Evolutionary conservation across 2,888 invertebrate species (phyloP), one percentile per base, ranked within the genome.

Genomic region (Gymnosoma rotundatum): DNA sequence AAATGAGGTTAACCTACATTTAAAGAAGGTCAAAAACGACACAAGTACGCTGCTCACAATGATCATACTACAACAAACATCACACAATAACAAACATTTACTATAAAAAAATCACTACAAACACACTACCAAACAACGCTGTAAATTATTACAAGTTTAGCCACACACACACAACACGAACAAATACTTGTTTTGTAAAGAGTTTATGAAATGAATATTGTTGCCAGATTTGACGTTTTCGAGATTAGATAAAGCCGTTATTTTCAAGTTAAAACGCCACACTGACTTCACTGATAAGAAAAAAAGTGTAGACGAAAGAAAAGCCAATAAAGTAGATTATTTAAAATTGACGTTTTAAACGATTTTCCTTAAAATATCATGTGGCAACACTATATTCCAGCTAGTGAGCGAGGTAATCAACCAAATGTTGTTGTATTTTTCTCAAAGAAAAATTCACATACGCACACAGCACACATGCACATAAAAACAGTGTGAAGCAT

Each of bases 1-100:
- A 91, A 90, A 90, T 90, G 90, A 91, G 90, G 90, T 90, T 91
- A 84, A 90, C 90, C 90, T 90, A 90, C 90, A 90, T 90, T 91
- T 89, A 88, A 90, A 90, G 91, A 90, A 90, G 90, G 90, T 90
- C 90, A 90, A 91, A 84, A 90, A 89, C 89, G 89, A 89, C 89
- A 81, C 84, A 84, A 84, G 84, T 84, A 84, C 84, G 67, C 81
- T 72, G 38, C 78, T 70, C 78, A 69, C 83, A 78, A 78, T 78
- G 69, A 69, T 74, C 63, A 73, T 16, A 66, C 18, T 56, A 25
- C n/a, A 58, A 52, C 50, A 14, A 7, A 48, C 16, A 48, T 7
- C n/a, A 48, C 10, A 14, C 48, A 48, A n/a, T n/a, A 48, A 50
- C 48, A 76, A 76, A 42, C 63, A 52, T 14, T 61, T 18, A 60